Evolutionary conservation across 2,888 invertebrate species (phyloP), one percentile per base, ranked within the genome.

Genomic region (Crossocerus cetratus): DNA sequence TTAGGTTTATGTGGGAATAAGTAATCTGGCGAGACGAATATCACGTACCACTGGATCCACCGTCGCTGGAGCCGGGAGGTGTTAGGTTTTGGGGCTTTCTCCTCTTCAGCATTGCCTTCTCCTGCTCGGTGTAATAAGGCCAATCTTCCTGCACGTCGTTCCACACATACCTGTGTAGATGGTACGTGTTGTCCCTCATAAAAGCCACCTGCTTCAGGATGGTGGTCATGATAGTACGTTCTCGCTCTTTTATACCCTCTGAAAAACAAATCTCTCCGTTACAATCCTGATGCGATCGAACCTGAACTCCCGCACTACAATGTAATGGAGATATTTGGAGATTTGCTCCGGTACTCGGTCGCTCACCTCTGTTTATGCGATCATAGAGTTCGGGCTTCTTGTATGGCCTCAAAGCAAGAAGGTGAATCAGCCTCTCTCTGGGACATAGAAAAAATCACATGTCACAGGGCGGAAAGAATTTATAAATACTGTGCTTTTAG

Each of bases 381-480:
- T 94, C 92, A 90, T 94, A 95, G 76, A 98, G 91, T 92, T 98
- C 98, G 72, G 96, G 96, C 92, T 97, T 98, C 92, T 98, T 98
- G 92, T 95, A 97, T 78, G 98, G 96, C 92, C 96, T 95, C 91
- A 98, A 92, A 84, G 98, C 98, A 91, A 98, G 93, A 90, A 98
- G 93, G 91, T 98, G 98, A 90, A 98, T 96, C 89, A 98, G 94
- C 91, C 98, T 94, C 92, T 98, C 98, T 91, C 97, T 96, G 92
- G 86, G 93, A 92, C 90, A 90, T 89, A 87, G 90, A 89, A 88
- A 91, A 90, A 84, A 22, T 62, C 21, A 32, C 32, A 32, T 32
- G 32, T 32, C 32, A 32, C 32, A 32, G 32, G 32, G 32, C 32
- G 2, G 32, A 32, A 32, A 32, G 32, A 32, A 32, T 32, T 32